Evolutionary conservation across 2,113 vertebrate species (phyloP), one percentile per base, ranked within the genome.

Genomic region (Cyprinodon brontotheroides): DNA sequence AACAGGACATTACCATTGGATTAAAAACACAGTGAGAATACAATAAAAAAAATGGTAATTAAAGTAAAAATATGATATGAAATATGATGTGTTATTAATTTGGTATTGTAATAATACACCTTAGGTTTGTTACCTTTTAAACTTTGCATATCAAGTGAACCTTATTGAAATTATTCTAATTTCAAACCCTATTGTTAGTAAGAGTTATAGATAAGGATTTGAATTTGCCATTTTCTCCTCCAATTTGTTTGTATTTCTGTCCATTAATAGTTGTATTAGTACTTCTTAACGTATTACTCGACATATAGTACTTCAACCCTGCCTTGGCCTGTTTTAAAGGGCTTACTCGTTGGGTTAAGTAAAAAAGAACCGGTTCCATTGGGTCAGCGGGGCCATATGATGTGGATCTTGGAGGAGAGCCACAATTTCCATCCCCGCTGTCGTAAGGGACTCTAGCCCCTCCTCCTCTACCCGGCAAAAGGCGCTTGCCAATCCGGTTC

Each of bases 381-480:
- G 10, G 50, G 20, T 10, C 6, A 57, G 2, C 3, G 0, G 17
- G 17, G 50, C 8, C 50, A 14, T 14, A n/a, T 20, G 17, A n/a
- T 20, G 17, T 20, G 50, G 50, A 57, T 11, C 43, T 10, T 11
- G 43, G 43, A 45, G n/a, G n/a, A 57, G 20, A 20, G 17, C 2
- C 50, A 14, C n/a, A 57, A 57, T 57, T 57, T 57, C 50, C 50
- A 10, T 57, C 17, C 3, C 17, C 9, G n/a, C 60, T 63, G 48
- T 64, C 65, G 66, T 71, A 65, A 43, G 45, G 68, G 81, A 79
- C 81, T 77, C 60, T 43, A 80, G 69, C 62, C 81, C 85, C 74
- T 69, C 85, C 74, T 69, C 85, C 88, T 80, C 85, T 84, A 67
- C 66, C 70, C 45, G 62, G 62, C 71, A 61, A 29, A 61, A 10